These are phyloP conservation scores for Acanthopagrus latus DNA, from an alignment of 2,797 vertebrate genomes.

Conservation along the genomic window DNA sequence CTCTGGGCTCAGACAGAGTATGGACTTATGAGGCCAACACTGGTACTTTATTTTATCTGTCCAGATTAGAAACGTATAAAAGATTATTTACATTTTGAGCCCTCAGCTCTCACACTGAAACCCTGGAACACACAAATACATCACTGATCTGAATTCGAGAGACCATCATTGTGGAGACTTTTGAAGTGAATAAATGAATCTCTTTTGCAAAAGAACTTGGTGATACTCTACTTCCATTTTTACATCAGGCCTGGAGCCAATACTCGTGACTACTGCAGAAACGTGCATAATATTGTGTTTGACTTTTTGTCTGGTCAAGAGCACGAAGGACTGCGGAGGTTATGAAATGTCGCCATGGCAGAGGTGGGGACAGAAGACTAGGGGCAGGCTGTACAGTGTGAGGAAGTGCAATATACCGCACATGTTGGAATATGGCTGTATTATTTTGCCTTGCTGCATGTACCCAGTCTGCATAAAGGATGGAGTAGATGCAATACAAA, in stretches of 20 bases:
- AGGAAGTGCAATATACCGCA: background rate
- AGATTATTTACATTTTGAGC: background rate
- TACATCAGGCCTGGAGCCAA: no score
- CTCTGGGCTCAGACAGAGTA: conserved; percentile 25
- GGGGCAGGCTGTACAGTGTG: background rate
- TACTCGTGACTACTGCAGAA: no score
- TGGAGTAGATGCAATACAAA: background rate
- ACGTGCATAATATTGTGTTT: background rate
- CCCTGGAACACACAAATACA: background rate
- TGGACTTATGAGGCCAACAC: conserved; percentile 20
- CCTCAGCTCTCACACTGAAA: background rate
- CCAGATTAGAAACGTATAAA: background rate
- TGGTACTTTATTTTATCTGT: conserved; percentile 6
- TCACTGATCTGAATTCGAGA: background rate
- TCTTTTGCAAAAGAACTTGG: background rate
- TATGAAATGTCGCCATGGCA: background rate
- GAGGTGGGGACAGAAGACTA: background rate
- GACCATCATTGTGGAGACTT: background rate
- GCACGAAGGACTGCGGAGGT: background rate
- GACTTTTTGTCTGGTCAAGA: background rate
- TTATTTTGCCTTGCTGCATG: background rate
- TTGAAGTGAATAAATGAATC: background rate
- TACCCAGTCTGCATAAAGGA: background rate
- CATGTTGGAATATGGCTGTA: background rate
- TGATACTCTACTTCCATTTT: no score